Conservation (phyloP, 2,797 vertebrate species). For the Psittacula derbiana region DNA sequence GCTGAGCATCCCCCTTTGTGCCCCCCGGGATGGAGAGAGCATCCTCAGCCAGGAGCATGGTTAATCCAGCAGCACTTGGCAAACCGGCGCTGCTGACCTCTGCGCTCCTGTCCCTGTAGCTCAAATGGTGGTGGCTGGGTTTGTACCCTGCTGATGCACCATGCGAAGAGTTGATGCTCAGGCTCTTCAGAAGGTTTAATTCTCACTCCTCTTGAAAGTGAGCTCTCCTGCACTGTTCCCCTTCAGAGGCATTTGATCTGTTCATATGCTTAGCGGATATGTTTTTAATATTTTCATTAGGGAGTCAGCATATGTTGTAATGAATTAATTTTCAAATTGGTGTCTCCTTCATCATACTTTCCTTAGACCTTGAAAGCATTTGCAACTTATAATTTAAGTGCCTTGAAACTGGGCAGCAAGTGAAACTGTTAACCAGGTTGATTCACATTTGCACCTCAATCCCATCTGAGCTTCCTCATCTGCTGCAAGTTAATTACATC, state of each 20-base stretch:
- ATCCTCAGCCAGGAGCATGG: background rate
- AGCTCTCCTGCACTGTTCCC: background rate
- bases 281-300: background rate
- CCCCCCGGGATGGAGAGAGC: background rate
- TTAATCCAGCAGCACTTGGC: background rate
- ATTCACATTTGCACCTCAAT: slow-evolving; percentile 39
- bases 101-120: fast-evolving
- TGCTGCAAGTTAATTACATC: slow-evolving; percentile 28
- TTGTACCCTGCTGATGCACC: background rate
- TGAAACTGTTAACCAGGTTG: background rate
- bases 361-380: background rate
- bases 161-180: background rate
- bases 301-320: background rate
- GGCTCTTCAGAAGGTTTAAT: background rate
- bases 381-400: background rate
- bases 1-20: background rate
- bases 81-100: background rate
- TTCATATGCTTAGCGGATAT: background rate
- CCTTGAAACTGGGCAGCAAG: slow-evolving; percentile 23
- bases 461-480: background rate
- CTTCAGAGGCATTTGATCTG: background rate
- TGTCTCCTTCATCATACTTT: background rate
- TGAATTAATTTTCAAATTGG: background rate
- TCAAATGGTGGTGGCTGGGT: background rate
- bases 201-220: background rate